Evolutionary conservation across 2,888 invertebrate genomes (phyloP), one percentile per base, ranked within the genome.

Genomic region (Mesochorus sp.): DNA sequence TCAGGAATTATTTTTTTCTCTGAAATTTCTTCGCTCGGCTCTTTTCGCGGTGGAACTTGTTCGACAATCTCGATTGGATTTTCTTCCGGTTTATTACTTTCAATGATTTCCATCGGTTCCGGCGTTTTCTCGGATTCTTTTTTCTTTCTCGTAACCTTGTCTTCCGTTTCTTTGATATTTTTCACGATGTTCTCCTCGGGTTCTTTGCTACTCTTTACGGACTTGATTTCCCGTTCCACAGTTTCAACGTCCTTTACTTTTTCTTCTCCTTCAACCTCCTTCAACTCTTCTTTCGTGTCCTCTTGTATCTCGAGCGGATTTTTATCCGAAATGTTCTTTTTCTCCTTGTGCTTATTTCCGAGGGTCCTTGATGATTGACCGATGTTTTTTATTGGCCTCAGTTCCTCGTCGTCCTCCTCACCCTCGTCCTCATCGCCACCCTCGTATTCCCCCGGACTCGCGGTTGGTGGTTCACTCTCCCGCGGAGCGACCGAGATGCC

Each of bases 161-260:
- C 68, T 59, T 49, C 64, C 42, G 44, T 26, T 19, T 82, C 73
- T 51, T 78, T 61, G 26, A 28, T 59, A 24, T 75, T 73, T 71
- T 81, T 67, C 26, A 21, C 78, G 26, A 82, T 83, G 1, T 80
- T 76, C 85, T 92, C 90, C 47, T 92, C 90, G 75, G 92, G 90
- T 76, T 92, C 84, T n/a, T 92, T 91, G 34, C 92, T 91, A 91
- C 76, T 92, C 92, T 82, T 92, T 91, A 17, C 91, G 91, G 1
- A 92, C 91, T 21, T 92, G 92, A 0, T 92, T 0, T 92, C 91
- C 82, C 92, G 91, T 91, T 86, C 93, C 91, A 84, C 92, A 91
- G 82, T 66, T 3, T 81, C 92, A 1, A 89, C 85, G 34, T 88
- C 86, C n/a, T 90, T 76, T 1, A 88, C 88, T 59, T 92, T 90